A percentile compares a stretch with the other conserved stretches of the same genome.
These are phyloP conservation scores for Poicephalus meyeri DNA, from an alignment of 2,113 vertebrate species.

Conservation along the genomic window DNA sequence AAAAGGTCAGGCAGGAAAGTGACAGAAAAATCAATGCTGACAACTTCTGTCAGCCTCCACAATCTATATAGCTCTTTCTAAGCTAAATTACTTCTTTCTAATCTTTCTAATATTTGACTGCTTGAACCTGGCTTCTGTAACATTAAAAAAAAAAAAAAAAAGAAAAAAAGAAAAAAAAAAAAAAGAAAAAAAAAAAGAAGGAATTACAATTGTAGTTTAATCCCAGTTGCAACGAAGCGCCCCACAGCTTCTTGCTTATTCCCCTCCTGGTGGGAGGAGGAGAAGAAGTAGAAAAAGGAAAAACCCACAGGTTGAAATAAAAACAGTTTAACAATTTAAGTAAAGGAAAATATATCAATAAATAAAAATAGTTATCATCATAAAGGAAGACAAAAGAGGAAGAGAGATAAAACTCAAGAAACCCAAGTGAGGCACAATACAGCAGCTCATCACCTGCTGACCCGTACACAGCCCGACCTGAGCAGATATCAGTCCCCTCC, in stretches of 20 bases:
- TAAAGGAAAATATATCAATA: background rate
- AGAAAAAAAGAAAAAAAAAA: background rate
- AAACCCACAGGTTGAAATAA: background rate
- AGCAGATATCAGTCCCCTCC: background rate
- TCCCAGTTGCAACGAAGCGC: background rate
- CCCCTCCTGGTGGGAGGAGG: background rate
- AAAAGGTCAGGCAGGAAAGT: slow-evolving; percentile 38
- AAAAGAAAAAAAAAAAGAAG: too few relatives aligned
- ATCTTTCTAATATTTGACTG: slow-evolving; percentile 16
- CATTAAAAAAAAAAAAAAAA: too few relatives aligned
- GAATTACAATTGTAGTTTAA: background rate
- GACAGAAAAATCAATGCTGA: slow-evolving; percentile 62
- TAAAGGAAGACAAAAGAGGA: background rate
- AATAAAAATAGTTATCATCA: background rate
- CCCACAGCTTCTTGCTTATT: background rate
- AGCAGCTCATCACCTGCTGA: background rate
- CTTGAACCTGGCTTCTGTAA: background rate
- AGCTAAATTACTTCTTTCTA: slow-evolving; percentile 49
- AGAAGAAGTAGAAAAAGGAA: background rate
- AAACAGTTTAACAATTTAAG: background rate
- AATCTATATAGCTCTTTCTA: slow-evolving; percentile 27
- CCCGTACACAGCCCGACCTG: background rate
- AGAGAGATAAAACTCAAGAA: background rate
- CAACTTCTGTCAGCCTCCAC: slow-evolving; percentile 36
- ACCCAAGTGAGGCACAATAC: background rate